phyloP scores from a whole-genome alignment of 2,797 vertebrate genomes.

The Syngnathus rostellatus region DNA sequence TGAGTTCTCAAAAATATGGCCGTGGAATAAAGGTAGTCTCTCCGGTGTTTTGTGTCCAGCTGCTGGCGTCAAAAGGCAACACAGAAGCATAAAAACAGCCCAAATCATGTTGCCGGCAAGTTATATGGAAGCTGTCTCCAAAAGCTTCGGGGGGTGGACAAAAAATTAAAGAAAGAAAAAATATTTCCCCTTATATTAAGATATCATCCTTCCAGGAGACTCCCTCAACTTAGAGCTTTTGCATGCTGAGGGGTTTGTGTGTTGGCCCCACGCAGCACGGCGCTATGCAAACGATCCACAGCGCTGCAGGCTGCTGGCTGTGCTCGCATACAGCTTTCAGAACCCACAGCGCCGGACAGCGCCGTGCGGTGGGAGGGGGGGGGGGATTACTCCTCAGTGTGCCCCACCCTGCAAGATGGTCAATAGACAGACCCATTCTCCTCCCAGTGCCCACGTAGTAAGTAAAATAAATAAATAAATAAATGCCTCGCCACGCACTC shows the following conservation, averaged over 20 bases:
- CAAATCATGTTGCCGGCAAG: constrained; percentile 62
- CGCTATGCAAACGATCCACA: constrained; percentile 28
- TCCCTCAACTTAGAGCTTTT: constrained; percentile 41
- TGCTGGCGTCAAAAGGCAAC: constrained; percentile 52
- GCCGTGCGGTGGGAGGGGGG: constrained; percentile 56
- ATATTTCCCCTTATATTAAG: constrained; percentile 31
- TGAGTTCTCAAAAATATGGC: constrained; percentile 80
- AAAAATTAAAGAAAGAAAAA: constrained; percentile 31
- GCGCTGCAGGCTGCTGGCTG: constrained; percentile 51
- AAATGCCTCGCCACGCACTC: not conserved
- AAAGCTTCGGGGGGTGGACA: constrained; percentile 13
- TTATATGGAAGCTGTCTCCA: constrained; percentile 36
- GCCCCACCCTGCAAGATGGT: constrained; percentile 5
- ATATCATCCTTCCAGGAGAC: constrained; percentile 24
- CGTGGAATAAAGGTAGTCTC: constrained; percentile 70
- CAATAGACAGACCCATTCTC: not conserved
- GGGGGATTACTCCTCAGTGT: not conserved
- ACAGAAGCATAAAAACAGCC: constrained; percentile 46
- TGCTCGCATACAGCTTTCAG: constrained; percentile 50
- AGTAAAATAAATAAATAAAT: not conserved
- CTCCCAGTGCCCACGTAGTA: not conserved
- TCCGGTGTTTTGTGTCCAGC: constrained; percentile 55
- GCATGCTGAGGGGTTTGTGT: constrained; percentile 29
- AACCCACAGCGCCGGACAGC: constrained; percentile 60
- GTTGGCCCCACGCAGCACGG: constrained; percentile 34